Evolutionary conservation across 2,888 invertebrate species (phyloP).

Genomic region (Diogma glabrata): DNA sequence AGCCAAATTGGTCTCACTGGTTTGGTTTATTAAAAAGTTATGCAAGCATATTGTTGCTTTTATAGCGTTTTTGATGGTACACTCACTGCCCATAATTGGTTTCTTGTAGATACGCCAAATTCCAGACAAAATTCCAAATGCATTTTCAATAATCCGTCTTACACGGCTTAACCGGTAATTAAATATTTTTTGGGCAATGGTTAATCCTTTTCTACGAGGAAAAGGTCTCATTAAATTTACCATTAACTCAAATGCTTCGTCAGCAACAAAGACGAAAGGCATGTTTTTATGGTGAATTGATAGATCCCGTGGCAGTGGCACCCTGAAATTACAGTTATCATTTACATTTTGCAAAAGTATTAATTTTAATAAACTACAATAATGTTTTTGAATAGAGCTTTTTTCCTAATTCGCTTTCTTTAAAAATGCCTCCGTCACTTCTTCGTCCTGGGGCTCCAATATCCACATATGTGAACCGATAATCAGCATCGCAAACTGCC

Average conservation of each 20-base stretch:
- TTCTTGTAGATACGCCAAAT: no score
- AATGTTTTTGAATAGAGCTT: neutral
- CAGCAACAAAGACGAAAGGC: neutral
- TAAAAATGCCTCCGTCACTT: neutral
- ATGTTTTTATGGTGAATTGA: neutral
- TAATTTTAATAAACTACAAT: no score
- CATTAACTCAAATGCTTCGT: neutral
- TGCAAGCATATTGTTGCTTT: no score
- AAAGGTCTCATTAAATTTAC: neutral
- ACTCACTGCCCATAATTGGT: no score
- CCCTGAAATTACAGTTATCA: neutral
- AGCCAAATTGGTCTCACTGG: no score
- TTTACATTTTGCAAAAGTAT: neutral
- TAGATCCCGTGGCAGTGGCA: neutral
- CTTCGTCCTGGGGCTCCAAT: neutral
- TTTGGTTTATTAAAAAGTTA: no score
- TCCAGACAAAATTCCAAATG: no score
- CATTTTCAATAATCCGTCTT: no score
- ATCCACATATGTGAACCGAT: neutral
- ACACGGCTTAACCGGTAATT: no score
- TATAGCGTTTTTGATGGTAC: no score
- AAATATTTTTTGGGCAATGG: no score
- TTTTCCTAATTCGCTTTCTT: neutral
- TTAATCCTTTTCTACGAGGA: no score
- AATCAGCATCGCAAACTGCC: neutral